Conservation (phyloP, 2,888 invertebrate genomes). For the Venusia cambrica region DNA sequence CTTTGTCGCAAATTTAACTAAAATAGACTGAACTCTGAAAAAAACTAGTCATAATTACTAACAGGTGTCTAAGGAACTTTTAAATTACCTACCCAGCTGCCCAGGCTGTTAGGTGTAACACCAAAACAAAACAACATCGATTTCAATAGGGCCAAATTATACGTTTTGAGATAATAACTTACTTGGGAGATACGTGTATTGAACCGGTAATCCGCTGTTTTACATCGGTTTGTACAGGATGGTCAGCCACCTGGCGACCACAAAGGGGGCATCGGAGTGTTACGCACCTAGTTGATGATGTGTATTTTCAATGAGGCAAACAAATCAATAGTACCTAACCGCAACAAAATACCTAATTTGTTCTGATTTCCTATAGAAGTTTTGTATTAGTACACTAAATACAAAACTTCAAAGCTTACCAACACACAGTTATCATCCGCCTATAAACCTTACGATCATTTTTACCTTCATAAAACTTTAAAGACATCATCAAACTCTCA, state of each 20-base stretch:
- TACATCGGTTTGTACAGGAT: conserved; percentile 18
- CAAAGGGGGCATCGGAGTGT: conserved; percentile 13
- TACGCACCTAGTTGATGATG: background rate
- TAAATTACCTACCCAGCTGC: conserved; percentile 9
- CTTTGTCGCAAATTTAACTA: conserved; percentile 2
- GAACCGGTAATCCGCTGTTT: conserved; percentile 14
- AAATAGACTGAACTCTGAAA: conserved; percentile 10
- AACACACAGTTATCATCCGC: too few species aligned
- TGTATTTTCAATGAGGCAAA: conserved; percentile 1
- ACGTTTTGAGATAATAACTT: conserved; percentile 18
- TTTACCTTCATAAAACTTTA: conserved; percentile 25
- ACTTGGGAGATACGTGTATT: conserved; percentile 3
- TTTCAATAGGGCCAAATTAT: conserved; percentile 25
- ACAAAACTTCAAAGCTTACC: too few species aligned
- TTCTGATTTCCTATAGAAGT: too few species aligned
- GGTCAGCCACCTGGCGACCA: conserved; percentile 22
- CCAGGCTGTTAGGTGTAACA: too few species aligned
- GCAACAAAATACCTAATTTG: too few species aligned
- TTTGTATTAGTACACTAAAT: too few species aligned
- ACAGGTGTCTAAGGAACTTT: conserved; percentile 9
- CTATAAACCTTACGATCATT: conserved; percentile 12
- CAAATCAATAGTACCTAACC: too few species aligned
- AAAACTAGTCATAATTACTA: conserved; percentile 5
- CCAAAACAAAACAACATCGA: conserved; percentile 13
- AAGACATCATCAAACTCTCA: conserved; percentile 15